phyloP scores from a whole-genome alignment of 2,797 vertebrate genomes.

The Epinephelus coioides region DNA sequence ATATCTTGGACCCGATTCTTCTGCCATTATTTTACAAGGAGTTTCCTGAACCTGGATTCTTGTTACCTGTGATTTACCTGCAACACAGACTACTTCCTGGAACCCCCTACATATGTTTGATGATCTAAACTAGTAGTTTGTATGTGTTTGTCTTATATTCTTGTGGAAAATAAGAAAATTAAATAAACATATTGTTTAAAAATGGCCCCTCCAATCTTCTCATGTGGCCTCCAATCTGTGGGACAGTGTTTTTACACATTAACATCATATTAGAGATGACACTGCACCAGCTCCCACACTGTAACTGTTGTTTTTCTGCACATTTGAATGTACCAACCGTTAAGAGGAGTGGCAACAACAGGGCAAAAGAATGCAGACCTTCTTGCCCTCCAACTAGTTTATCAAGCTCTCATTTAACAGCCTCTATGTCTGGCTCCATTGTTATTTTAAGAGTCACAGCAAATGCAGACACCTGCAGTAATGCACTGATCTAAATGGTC shows the following conservation, averaged over 20 bases:
- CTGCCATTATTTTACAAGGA: too few species aligned
- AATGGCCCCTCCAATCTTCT: neutral
- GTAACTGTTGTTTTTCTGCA: slow-evolving; percentile 2
- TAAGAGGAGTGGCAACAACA: slow-evolving; percentile 33
- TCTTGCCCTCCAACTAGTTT: slow-evolving; percentile 28
- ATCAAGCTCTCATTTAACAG: neutral
- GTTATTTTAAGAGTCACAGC: neutral
- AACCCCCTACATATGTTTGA: too few species aligned
- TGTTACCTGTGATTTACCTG: too few species aligned
- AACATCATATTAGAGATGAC: neutral
- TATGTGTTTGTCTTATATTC: too few species aligned
- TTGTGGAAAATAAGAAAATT: too few species aligned
- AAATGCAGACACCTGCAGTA: slow-evolving; percentile 10
- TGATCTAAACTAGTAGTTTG: too few species aligned
- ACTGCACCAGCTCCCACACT: neutral
- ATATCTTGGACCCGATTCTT: too few species aligned
- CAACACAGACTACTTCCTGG: too few species aligned
- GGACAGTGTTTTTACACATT: neutral
- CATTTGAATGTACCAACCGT: neutral
- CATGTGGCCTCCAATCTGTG: neutral
- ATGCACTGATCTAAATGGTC: neutral
- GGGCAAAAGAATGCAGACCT: slow-evolving; percentile 52
- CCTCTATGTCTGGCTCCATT: neutral
- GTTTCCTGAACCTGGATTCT: too few species aligned
- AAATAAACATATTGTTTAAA: neutral